Percentiles rank a stretch among this genome's conserved stretches.
phyloP scores from a whole-genome alignment of 2,888 invertebrate species.

The Parascotia fuliginaria region DNA sequence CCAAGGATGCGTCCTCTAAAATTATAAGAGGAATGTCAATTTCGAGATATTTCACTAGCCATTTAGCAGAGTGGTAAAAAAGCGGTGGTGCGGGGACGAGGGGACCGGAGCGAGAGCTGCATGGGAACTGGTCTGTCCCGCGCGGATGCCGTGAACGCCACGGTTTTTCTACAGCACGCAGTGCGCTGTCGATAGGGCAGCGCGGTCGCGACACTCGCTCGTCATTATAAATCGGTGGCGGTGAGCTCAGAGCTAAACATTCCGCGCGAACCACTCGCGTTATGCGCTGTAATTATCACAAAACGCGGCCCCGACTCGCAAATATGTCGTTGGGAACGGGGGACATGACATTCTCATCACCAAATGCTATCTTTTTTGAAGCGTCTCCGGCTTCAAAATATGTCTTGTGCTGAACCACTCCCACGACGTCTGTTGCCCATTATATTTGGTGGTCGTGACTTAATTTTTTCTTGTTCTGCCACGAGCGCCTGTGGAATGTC shows the following conservation, averaged over 20 bases:
- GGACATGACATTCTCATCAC: conserved; percentile 86
- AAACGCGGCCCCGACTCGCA: conserved; percentile 81
- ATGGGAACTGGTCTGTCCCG: conserved; percentile 75
- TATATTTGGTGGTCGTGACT: conserved; percentile 65
- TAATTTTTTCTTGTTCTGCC: conserved; percentile 70
- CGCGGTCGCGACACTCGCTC: conserved; percentile 73
- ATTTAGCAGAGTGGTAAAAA: conserved; percentile 72
- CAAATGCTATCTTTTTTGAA: conserved; percentile 76
- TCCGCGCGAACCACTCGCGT: conserved; percentile 77
- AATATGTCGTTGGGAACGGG: conserved; percentile 84
- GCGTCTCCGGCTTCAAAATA: conserved; percentile 63
- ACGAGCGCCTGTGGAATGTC: conserved; percentile 74
- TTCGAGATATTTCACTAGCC: conserved; percentile 82
- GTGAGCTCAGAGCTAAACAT: conserved; percentile 81
- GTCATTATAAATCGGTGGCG: conserved; percentile 82
- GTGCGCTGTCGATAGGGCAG: conserved; percentile 69
- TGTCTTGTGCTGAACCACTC: conserved; percentile 67
- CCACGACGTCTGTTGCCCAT: conserved; percentile 68
- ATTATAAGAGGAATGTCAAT: conserved; percentile 83
- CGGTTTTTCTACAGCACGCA: conserved; percentile 64
- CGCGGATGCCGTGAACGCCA: conserved; percentile 68
- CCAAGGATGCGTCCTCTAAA: conserved; percentile 80
- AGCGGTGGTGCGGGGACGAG: conserved; percentile 54
- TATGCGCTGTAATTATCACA: conserved; percentile 84
- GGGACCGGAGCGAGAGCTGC: conserved; percentile 50